Percentiles rank a stretch among this genome's conserved stretches.
Conservation (phyloP, 2,888 invertebrate species). For the Sphaeridia pumilis region DNA sequence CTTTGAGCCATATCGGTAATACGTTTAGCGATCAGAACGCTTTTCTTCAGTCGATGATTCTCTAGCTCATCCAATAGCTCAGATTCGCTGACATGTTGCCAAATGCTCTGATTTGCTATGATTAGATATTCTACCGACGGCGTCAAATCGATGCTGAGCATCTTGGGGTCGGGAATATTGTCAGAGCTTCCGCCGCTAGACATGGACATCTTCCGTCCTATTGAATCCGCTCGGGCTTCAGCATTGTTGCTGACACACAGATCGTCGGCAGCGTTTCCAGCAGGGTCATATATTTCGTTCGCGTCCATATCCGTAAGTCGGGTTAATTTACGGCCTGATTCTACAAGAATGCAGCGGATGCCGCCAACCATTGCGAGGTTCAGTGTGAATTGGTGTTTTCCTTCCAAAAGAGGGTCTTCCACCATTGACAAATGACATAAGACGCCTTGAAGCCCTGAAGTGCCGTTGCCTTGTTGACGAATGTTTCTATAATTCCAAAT, state of each 20-base stretch:
- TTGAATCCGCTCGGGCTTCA: not conserved
- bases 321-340: constrained; percentile 31
- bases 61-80: constrained; percentile 69
- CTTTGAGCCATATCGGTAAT: constrained; percentile 78
- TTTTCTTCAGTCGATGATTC: constrained; percentile 30
- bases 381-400: constrained; percentile 25
- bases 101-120: constrained; percentile 63
- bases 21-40: constrained; percentile 64
- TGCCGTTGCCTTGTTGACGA: constrained; percentile 30
- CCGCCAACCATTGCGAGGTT: constrained; percentile 34
- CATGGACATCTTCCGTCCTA: not conserved
- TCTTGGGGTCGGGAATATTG: constrained; percentile 60
- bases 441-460: constrained; percentile 28
- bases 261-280: not conserved
- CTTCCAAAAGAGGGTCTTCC: constrained; percentile 22
- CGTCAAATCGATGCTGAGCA: constrained; percentile 60
- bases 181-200: not conserved
- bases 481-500: constrained; percentile 21
- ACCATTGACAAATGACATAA: constrained; percentile 30
- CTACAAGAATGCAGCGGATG: constrained; percentile 30
- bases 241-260: not conserved
- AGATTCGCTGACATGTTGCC: constrained; percentile 70
- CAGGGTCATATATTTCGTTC: not conserved
- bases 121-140: constrained; percentile 75
- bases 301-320: constrained; percentile 27